These are phyloP conservation scores for Dolichopus griseipennis DNA, from an alignment of 2,888 invertebrate genomes.

Conservation along the genomic window DNA sequence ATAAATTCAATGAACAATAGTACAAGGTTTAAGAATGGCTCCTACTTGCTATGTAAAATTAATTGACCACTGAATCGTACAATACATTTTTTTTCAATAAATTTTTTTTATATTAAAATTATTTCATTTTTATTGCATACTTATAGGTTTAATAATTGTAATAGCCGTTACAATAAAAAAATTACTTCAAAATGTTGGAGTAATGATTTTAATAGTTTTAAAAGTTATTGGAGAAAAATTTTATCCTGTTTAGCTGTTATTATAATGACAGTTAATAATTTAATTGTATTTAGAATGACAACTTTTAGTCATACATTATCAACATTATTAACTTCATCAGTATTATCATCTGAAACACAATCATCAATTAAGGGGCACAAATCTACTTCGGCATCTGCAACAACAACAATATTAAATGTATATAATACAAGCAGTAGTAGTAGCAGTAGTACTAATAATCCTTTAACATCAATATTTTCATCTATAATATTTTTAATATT, in stretches of 20 bases:
- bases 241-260: background rate
- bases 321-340: background rate
- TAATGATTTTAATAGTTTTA: background rate
- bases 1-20: too few species aligned
- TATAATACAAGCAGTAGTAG: conserved; percentile 2
- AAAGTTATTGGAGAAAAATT: background rate
- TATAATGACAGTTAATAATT: background rate
- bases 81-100: too few species aligned
- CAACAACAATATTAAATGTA: conserved; percentile 9
- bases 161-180: background rate
- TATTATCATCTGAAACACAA: background rate
- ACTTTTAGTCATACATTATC: background rate
- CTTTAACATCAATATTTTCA: conserved; percentile 23
- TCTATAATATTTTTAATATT: conserved; percentile 19
- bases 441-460: conserved; percentile 12
- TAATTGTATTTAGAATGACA: background rate
- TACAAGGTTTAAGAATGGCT: too few species aligned
- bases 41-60: too few species aligned
- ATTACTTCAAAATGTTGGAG: background rate
- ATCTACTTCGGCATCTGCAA: background rate
- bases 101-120: too few species aligned
- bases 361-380: background rate
- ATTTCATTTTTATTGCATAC: background rate
- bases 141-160: background rate
- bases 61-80: too few species aligned